Conservation (phyloP, 2,797 vertebrate species). For the Erethizon dorsatum region DNA sequence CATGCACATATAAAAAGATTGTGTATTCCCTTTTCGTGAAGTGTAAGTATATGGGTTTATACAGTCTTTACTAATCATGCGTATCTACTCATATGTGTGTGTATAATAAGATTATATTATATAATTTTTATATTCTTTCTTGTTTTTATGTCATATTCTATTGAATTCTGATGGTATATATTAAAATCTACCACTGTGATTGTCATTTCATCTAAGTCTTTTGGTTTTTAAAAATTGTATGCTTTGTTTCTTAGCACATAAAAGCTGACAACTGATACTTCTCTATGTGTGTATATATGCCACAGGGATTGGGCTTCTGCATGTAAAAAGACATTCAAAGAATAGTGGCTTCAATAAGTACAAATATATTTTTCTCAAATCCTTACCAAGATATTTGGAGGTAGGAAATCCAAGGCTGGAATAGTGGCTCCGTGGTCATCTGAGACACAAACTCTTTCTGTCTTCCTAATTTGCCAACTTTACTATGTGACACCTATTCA, state of each 20-base stretch:
- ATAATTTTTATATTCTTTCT: neutral
- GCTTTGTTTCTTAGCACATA: slow-evolving; percentile 32
- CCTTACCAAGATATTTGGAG: neutral
- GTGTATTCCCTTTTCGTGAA: neutral
- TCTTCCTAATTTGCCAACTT: neutral
- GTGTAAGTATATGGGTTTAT: neutral
- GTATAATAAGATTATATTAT: slow-evolving; percentile 9
- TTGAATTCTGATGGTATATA: neutral
- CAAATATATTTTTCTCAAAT: slow-evolving; percentile 40
- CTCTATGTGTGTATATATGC: slow-evolving; percentile 19
- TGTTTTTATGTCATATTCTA: slow-evolving; percentile 34
- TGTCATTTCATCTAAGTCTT: neutral
- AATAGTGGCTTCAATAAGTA: slow-evolving; percentile 10
- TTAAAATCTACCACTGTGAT: neutral
- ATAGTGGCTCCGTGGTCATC: neutral
- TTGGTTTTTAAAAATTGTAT: slow-evolving; percentile 1
- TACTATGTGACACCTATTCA: neutral
- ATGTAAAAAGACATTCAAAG: slow-evolving; percentile 44
- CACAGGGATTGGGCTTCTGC: slow-evolving; percentile 1
- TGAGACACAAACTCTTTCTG: neutral
- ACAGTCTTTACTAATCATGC: neutral
- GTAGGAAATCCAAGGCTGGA: neutral
- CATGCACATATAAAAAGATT: neutral
- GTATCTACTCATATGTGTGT: neutral
- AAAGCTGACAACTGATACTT: slow-evolving; percentile 28